A percentile compares a stretch with the other conserved stretches of the same genome.
Evolutionary conservation across 2,888 invertebrate species (phyloP).

Genomic region (Apodemia mormo): DNA sequence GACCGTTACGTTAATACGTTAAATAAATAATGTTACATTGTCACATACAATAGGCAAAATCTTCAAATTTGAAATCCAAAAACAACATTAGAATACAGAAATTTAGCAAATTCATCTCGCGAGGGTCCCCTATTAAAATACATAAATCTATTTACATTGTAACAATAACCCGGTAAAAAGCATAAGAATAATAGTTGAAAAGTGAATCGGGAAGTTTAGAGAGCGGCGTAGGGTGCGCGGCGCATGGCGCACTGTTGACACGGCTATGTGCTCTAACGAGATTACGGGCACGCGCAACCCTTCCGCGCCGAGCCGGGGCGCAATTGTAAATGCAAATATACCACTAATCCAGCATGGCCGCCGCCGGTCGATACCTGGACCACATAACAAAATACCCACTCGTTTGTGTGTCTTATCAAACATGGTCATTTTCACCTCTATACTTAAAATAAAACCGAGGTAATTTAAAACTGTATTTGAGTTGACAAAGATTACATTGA

Average conservation of each 20-base stretch:
- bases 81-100: slow-evolving; percentile 17
- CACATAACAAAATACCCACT: slow-evolving; percentile 17
- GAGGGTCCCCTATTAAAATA: slow-evolving; percentile 23
- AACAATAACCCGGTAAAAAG: slow-evolving; percentile 30
- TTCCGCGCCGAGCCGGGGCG: slow-evolving; percentile 30
- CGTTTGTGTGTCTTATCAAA: background rate
- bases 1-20: background rate
- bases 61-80: slow-evolving; percentile 7
- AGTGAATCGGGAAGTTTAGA: slow-evolving; percentile 38
- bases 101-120: slow-evolving; percentile 14
- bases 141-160: slow-evolving; percentile 34
- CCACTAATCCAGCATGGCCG: slow-evolving; percentile 59
- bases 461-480: background rate
- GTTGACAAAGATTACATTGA: background rate
- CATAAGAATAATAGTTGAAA: slow-evolving; percentile 38
- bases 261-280: slow-evolving; percentile 47
- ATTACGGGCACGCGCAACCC: slow-evolving; percentile 51
- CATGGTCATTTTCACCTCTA: too few relatives aligned
- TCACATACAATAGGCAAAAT: background rate
- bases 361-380: slow-evolving; percentile 26
- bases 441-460: background rate
- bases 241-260: slow-evolving; percentile 31
- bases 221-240: slow-evolving; percentile 28
- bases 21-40: background rate
- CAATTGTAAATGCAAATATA: slow-evolving; percentile 68